phyloP scores from a whole-genome alignment of 2,888 invertebrate species.

The Anthophora plumipes region DNA sequence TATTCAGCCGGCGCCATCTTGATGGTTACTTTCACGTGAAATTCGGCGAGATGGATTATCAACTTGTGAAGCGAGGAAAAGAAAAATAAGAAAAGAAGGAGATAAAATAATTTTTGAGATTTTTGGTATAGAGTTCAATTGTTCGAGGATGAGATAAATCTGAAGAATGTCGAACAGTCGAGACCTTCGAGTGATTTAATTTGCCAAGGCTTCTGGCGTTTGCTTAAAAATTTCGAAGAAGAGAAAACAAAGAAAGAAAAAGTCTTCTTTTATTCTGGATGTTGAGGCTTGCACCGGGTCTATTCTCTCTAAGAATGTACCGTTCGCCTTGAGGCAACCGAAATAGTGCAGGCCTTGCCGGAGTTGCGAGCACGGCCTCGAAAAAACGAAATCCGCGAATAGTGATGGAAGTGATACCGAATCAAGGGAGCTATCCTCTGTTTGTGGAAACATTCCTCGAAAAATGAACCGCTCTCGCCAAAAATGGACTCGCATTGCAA shows the following conservation, averaged over 20 bases:
- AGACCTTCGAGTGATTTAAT: background rate
- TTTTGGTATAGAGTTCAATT: background rate
- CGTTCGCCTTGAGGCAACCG: constrained; percentile 51
- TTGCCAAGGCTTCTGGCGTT: background rate
- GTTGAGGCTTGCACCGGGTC: constrained; percentile 29
- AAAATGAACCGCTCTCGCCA: accelerated
- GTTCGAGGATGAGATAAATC: background rate
- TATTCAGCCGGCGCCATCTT: background rate
- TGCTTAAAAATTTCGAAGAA: background rate
- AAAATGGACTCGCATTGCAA: no score
- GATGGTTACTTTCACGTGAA: background rate
- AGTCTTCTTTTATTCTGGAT: constrained; percentile 1
- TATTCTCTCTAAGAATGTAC: constrained; percentile 48
- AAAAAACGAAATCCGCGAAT: constrained; percentile 43
- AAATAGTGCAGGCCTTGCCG: constrained; percentile 58
- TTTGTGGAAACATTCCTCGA: background rate
- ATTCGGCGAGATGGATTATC: background rate
- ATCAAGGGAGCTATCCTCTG: background rate
- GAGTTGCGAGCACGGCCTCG: constrained; percentile 38
- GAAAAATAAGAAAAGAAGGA: no score
- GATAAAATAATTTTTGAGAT: no score
- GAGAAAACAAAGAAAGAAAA: background rate
- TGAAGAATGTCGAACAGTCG: background rate
- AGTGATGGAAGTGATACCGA: constrained; percentile 28
- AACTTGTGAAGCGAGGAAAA: no score